Evolutionary conservation across 2,888 invertebrate genomes (phyloP), one percentile per base, ranked within the genome.

Genomic region (Osedax fenrisi): DNA sequence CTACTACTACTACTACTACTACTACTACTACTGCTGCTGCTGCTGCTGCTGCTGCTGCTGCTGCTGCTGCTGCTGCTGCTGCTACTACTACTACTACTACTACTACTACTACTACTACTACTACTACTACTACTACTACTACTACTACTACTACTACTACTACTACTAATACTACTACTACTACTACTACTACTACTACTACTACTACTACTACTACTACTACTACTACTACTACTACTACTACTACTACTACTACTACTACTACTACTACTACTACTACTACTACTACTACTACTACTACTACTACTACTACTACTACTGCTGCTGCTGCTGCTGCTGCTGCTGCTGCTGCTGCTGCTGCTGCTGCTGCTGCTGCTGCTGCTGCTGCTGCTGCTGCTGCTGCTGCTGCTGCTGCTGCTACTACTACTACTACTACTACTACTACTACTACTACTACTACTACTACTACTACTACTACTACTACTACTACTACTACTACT

Each of bases 1-100:
- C 69, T 69, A 69, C 69, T 69, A 64, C 66, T 64, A 64, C 66
- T 64, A 64, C 66, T 64, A 64, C 66, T 64, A 64, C 66, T 64
- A 64, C 66, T 64, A 64, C 66, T 64, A 64, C 66, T 64, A 64
- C 66, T 64, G 22, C 66, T 64, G 22, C 66, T 64, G 22, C 66
- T 64, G 22, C 66, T 64, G 22, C 66, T n/a, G n/a, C n/a, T n/a
- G n/a, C n/a, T n/a, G n/a, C n/a, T n/a, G n/a, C n/a, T n/a, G n/a
- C n/a, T n/a, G n/a, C n/a, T n/a, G n/a, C n/a, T n/a, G n/a, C n/a
- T n/a, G n/a, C n/a, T n/a, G n/a, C n/a, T n/a, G n/a, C n/a, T n/a
- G n/a, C n/a, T 64, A 64, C 66, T 64, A 64, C 66, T 64, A 64
- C 66, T 64, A 64, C 66, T 64, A 64, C 66, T 64, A 64, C 66